Base-by-base conservation (phyloP, 2,888 invertebrate species). In the Amaurobius ferox region DNA sequence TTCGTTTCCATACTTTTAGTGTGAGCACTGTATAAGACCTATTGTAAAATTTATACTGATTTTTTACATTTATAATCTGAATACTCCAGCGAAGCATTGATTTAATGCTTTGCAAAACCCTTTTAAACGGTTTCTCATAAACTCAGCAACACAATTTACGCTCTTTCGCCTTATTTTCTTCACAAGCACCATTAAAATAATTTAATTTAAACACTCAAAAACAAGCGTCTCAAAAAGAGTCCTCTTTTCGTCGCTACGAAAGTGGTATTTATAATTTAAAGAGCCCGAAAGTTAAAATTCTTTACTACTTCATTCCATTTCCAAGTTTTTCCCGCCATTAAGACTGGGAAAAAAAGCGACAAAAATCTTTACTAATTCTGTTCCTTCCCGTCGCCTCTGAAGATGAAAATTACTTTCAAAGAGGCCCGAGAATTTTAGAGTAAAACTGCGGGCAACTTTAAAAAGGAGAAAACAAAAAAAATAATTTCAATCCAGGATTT, bases 321-420 rank as follows among this genome's bases (percentile, higher is more conserved):
- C 35, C 32, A 48, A 67, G 68, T 66, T 76, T 76, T 66, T 66
- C 32, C n/a, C 30, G 6, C 44, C 30, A 55, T 11, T 55, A 23
- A 72, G 55, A 55, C 35, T n/a, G n/a, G 29, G 11, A 30, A 30
- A 48, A 72, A 72, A 72, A 29, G 35, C 40, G 28, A 67, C 72
- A 66, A 72, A 79, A 73, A 73, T 28, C 5, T 13, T 44, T 40
- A 3, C n/a, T 39, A 62, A 40, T 35, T 66, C 66, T 28, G 39
- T 61, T 74, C 40, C 40, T 48, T 44, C 39, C 74, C 32, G 77
- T 48, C 73, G 80, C 80, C 80, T 80, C 61, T 74, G 73, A 74
- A 80, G 80, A 73, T 68, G 74, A 62, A 80, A 80, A 80, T 68
- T 73, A 23, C 66, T 64, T 35, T 71, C 44, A 72, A 72, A 55